These are phyloP conservation scores for Dromiciops gliroides DNA, from an alignment of 2,113 vertebrate genomes.

Conservation along the genomic window DNA sequence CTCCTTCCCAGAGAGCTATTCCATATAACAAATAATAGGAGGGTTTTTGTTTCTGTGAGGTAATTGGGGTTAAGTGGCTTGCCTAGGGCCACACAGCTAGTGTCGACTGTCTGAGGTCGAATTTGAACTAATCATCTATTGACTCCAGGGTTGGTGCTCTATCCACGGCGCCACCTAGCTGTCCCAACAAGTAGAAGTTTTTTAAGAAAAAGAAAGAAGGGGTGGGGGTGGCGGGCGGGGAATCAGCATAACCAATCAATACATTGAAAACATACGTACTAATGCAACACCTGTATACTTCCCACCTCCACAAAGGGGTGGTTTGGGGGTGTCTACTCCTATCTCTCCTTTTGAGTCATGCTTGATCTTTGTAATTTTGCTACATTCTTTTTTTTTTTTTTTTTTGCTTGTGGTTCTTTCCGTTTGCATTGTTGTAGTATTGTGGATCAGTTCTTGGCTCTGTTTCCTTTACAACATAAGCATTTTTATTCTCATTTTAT, in stretches of 20 bases:
- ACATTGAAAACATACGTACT: not conserved
- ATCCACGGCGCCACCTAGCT: too few species aligned
- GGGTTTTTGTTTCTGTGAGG: too few species aligned
- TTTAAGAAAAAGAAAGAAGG: not conserved
- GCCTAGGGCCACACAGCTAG: too few species aligned
- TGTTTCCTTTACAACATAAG: not conserved
- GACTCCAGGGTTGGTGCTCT: too few species aligned
- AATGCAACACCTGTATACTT: not conserved
- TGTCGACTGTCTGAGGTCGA: too few species aligned
- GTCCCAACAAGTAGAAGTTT: too few species aligned
- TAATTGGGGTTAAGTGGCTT: too few species aligned
- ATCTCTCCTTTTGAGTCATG: not conserved
- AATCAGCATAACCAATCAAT: not conserved
- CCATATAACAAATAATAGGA: not conserved
- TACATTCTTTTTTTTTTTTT: not conserved
- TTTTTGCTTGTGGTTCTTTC: not conserved
- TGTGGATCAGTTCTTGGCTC: not conserved
- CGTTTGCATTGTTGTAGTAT: not conserved
- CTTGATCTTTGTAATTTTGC: not conserved
- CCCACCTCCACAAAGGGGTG: not conserved
- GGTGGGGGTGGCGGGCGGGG: too few species aligned
- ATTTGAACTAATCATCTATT: too few species aligned
- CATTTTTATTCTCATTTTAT: not conserved
- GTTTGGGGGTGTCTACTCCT: not conserved
- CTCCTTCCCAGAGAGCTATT: not conserved